These are phyloP conservation scores for Magallana ariakensis DNA, from an alignment of 1,140 invertebrate species.

Conservation along the genomic window DNA sequence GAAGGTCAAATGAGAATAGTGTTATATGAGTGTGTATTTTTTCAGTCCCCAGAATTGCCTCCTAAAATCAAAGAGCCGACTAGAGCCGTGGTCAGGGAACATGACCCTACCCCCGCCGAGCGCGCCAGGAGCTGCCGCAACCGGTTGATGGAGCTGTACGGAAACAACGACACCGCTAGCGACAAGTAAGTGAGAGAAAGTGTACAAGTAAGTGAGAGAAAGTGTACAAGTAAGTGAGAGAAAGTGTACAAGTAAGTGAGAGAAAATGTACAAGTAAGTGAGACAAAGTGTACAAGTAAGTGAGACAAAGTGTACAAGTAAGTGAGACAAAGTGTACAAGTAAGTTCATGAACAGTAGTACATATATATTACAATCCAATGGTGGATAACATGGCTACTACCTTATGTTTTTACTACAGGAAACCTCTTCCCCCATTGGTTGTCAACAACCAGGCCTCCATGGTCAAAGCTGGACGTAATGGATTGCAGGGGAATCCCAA, in stretches of 20 bases:
- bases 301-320: no score
- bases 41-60: no score
- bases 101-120: conserved; percentile 34
- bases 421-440: conserved; percentile 41
- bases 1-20: no score
- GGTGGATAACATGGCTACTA: background rate
- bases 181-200: background rate
- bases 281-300: background rate
- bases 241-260: no score
- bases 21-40: no score
- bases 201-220: no score
- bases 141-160: conserved; percentile 45
- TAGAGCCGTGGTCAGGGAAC: background rate
- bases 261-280: no score
- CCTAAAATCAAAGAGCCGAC: no score
- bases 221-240: no score
- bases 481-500: no score
- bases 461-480: background rate
- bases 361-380: no score
- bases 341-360: no score
- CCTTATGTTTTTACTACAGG: background rate
- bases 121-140: conserved; percentile 47
- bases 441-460: background rate
- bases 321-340: background rate
- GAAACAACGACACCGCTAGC: conserved; percentile 9